Percentiles rank a stretch among this genome's conserved stretches.
phyloP scores from a whole-genome alignment of 2,113 vertebrate genomes.

The Halichoerus grypus region DNA sequence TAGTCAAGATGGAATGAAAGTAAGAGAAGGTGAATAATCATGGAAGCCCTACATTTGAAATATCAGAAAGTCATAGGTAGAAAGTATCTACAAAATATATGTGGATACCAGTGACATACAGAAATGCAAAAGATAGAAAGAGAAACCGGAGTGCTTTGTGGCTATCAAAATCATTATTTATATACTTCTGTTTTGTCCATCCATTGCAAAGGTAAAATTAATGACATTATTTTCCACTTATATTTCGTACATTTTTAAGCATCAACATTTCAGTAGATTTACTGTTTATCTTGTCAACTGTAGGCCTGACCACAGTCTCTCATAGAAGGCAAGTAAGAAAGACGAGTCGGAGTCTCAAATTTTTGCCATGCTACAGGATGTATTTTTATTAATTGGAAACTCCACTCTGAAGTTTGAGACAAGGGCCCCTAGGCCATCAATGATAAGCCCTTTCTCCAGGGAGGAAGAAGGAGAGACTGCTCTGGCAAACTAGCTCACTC shows the following conservation, averaged over 20 bases:
- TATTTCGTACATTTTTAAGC: not conserved
- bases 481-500: conserved; percentile 15
- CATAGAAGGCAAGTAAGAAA: not conserved
- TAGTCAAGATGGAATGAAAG: not conserved
- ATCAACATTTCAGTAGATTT: not conserved
- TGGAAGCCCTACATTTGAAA: not conserved
- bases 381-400: conserved; percentile 69
- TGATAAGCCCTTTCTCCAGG: not conserved
- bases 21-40: not conserved
- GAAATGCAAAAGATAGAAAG: not conserved
- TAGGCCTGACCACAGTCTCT: not conserved
- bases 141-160: not conserved
- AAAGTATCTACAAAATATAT: not conserved
- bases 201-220: not conserved
- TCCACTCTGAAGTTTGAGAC: conserved; percentile 55
- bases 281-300: not conserved
- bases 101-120: not conserved
- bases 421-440: not conserved
- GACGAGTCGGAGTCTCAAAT: not conserved
- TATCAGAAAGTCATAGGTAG: not conserved
- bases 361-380: not conserved
- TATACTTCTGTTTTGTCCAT: not conserved
- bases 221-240: not conserved
- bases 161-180: not conserved
- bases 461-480: not conserved